A percentile compares a stretch with the other conserved stretches of the same genome.
phyloP scores from a whole-genome alignment of 2,888 invertebrate genomes.

The Noctua fimbriata region DNA sequence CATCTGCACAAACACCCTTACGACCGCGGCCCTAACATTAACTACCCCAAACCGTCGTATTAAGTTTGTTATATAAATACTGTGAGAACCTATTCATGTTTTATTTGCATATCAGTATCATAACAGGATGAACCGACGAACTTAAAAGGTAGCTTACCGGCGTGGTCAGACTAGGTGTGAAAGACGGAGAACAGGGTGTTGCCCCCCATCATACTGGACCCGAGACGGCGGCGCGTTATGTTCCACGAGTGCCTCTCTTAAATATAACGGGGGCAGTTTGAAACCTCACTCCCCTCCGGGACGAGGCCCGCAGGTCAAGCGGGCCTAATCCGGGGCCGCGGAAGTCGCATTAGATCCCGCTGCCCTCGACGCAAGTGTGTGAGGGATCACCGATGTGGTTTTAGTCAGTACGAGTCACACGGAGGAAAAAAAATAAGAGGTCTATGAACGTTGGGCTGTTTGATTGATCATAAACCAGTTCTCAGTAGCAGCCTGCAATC shows the following conservation, averaged over 20 bases:
- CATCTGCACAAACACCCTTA: constrained; percentile 89
- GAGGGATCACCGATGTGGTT: no score
- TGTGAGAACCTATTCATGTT: constrained; percentile 34
- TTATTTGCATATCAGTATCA: constrained; percentile 23
- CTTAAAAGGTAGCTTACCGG: not conserved
- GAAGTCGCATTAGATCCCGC: no score
- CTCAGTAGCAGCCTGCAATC: not conserved
- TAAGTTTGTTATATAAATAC: constrained; percentile 55
- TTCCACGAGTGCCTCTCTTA: no score
- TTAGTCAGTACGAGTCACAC: no score
- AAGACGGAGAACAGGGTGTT: not conserved
- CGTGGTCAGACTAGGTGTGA: not conserved
- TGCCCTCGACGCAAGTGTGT: no score
- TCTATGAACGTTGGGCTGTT: not conserved
- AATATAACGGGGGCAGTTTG: no score
- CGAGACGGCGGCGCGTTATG: no score
- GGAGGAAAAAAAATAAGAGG: not conserved
- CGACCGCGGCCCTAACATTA: constrained; percentile 83
- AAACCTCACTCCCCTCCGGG: no score
- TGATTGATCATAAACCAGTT: not conserved
- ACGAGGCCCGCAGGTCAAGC: no score
- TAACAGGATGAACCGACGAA: not conserved
- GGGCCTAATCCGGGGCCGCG: no score
- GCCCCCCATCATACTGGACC: no score
- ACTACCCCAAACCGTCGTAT: constrained; percentile 52